Evolutionary conservation across 2,797 vertebrate genomes (phyloP).

Genomic region (Myiothlypis coronata): DNA sequence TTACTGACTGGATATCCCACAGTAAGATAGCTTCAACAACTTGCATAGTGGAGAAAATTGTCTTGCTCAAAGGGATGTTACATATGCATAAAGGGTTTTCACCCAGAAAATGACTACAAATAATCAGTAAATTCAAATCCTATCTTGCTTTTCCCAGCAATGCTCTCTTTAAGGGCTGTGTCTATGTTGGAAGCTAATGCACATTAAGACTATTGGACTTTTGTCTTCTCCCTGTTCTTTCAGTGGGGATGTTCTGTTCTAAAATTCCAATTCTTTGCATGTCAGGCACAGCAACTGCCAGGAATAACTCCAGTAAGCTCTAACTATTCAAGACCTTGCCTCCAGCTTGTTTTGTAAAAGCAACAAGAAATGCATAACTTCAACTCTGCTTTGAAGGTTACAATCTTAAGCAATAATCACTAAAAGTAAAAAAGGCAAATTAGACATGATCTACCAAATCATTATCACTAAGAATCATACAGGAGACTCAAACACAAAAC

Average conservation of each 20-base stretch:
- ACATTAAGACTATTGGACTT: background rate
- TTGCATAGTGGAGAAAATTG: background rate
- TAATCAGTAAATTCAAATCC: background rate
- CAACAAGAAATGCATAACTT: constrained; percentile 1
- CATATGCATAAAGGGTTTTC: background rate
- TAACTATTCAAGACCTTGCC: constrained; percentile 19
- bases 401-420: background rate
- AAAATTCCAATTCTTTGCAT: background rate
- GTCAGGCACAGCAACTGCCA: constrained; percentile 26
- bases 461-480: background rate
- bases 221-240: background rate
- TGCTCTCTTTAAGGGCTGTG: background rate
- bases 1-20: background rate
- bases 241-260: constrained; percentile 35
- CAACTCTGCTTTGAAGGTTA: background rate
- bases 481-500: background rate
- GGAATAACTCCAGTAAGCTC: constrained; percentile 17
- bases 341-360: constrained; percentile 25
- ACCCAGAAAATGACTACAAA: background rate
- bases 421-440: background rate
- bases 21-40: background rate
- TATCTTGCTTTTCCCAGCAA: background rate
- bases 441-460: background rate
- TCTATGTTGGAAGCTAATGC: background rate
- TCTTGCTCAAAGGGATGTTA: background rate